These are phyloP conservation scores for Frankliniella fusca DNA, from an alignment of 2,888 invertebrate species.

Conservation along the genomic window DNA sequence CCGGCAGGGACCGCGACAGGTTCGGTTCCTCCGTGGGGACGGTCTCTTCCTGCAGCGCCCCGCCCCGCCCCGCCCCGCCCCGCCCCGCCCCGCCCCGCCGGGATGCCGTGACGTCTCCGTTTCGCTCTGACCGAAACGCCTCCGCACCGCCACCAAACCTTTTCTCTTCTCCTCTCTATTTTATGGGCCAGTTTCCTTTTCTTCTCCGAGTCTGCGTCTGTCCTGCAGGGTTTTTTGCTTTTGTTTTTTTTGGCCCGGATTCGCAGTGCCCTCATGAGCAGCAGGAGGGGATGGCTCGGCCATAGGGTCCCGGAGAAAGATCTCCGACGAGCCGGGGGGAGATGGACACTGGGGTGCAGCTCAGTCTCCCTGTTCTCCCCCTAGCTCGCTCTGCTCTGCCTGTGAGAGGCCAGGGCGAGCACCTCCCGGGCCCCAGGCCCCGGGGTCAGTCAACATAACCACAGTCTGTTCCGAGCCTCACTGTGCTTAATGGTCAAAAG, in stretches of 20 bases:
- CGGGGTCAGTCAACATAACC: constrained; percentile 16
- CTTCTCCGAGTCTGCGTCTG: no score
- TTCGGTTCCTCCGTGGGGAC: background rate
- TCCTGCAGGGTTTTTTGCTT: no score
- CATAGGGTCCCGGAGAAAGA: no score
- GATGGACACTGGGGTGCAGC: no score
- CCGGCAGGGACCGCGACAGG: background rate
- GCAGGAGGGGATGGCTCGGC: no score
- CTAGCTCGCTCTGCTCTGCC: background rate
- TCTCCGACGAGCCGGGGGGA: no score
- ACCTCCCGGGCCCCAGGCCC: background rate
- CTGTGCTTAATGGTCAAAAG: background rate
- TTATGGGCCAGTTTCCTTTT: no score
- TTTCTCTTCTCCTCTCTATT: no score
- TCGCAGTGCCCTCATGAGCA: no score
- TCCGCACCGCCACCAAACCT: no score
- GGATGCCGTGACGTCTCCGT: background rate
- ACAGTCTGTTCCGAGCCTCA: background rate
- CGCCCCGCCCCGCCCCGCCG: background rate
- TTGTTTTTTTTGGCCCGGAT: no score
- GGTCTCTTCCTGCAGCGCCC: background rate
- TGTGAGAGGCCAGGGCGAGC: background rate
- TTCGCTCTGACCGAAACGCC: no score
- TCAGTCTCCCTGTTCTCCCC: background rate
- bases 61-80: background rate